Evolutionary conservation across 2,113 vertebrate species (phyloP).

Genomic region (Aphelocoma coerulescens): DNA sequence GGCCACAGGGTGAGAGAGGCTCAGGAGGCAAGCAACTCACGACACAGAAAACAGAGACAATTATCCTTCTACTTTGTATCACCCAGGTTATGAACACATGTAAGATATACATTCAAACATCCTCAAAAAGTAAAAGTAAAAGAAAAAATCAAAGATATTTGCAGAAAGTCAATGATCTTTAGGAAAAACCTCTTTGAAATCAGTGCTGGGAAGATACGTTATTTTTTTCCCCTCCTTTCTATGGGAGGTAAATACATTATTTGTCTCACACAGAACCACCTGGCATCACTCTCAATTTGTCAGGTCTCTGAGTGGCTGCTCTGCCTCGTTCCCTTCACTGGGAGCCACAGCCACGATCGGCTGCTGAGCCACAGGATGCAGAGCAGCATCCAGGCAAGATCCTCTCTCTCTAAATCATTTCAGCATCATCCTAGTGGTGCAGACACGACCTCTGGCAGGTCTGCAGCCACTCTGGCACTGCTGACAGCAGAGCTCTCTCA

Average conservation of each 20-base stretch:
- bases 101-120: not conserved
- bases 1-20: not conserved
- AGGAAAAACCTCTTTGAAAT: not conserved
- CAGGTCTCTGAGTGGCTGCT: not conserved
- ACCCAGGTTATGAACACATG: accelerated
- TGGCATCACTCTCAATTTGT: not conserved
- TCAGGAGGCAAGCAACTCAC: not conserved
- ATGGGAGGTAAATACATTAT: not conserved
- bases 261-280: not conserved
- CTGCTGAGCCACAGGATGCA: not conserved
- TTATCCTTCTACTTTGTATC: not conserved
- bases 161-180: not conserved
- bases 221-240: accelerated
- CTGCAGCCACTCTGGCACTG: not conserved
- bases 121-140: not conserved
- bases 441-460: not conserved
- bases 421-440: not conserved
- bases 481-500: not conserved
- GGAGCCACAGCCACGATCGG: not conserved
- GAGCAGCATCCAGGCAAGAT: not conserved
- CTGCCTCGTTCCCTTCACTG: not conserved
- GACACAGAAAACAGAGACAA: not conserved
- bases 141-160: not conserved
- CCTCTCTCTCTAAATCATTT: not conserved
- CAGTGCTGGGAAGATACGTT: not conserved